Conservation (phyloP, 2,797 vertebrate genomes). For the Antennarius maculatus region DNA sequence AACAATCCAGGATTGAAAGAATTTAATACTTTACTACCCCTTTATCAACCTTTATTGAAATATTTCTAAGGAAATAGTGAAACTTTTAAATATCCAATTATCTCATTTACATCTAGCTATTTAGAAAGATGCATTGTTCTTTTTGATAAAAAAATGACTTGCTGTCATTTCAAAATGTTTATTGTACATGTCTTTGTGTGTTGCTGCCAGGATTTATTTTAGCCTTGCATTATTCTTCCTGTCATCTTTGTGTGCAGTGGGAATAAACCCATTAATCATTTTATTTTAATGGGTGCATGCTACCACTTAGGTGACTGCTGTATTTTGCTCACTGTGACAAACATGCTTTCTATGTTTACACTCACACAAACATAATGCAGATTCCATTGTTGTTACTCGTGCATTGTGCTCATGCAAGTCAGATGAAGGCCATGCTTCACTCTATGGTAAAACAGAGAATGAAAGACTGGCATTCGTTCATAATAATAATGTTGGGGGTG, state of each 20-base stretch:
- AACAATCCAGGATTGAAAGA: slow-evolving; percentile 10
- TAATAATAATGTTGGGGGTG: slow-evolving; percentile 58
- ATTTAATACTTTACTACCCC: neutral
- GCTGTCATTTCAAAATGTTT: slow-evolving; percentile 45
- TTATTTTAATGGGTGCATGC: slow-evolving; percentile 70
- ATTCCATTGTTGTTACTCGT: slow-evolving; percentile 66
- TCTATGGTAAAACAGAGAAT: slow-evolving; percentile 62
- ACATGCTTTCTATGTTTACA: slow-evolving; percentile 61
- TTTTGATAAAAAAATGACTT: slow-evolving; percentile 15
- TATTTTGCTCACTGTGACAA: slow-evolving; percentile 62
- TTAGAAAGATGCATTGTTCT: neutral
- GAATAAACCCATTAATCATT: slow-evolving; percentile 78
- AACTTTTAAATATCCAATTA: neutral
- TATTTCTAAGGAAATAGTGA: neutral
- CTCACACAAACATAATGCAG: slow-evolving; percentile 38
- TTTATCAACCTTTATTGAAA: neutral
- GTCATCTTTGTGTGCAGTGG: slow-evolving; percentile 54
- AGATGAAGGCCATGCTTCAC: slow-evolving; percentile 81
- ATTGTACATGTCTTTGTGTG: slow-evolving; percentile 26
- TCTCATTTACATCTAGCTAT: neutral
- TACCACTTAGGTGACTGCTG: slow-evolving; percentile 65
- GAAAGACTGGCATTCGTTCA: slow-evolving; percentile 72
- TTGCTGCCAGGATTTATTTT: slow-evolving; percentile 48
- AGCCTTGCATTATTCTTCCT: slow-evolving; percentile 43
- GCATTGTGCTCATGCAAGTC: slow-evolving; percentile 76